A percentile compares a stretch with the other conserved stretches of the same genome.
Conservation (phyloP, 2,113 vertebrate species). For the Nibea coibor region DNA sequence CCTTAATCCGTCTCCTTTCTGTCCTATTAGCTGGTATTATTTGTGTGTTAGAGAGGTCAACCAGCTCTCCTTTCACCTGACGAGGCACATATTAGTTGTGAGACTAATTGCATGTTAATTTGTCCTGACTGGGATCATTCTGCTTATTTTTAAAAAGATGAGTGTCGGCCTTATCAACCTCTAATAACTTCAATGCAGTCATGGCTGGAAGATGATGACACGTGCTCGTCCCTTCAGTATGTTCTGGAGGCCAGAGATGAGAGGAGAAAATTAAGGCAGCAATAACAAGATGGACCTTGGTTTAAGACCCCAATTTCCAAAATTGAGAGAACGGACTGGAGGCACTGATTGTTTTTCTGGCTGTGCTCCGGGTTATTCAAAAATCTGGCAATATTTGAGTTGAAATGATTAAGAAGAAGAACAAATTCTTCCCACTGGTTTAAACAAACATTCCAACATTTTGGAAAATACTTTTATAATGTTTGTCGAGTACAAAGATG, state of each 20-base stretch:
- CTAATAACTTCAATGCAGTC: neutral
- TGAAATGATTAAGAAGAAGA: neutral
- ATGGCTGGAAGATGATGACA: constrained; percentile 3
- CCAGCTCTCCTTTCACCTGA: constrained; percentile 17
- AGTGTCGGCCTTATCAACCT: neutral
- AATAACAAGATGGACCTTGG: neutral
- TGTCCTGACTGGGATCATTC: neutral
- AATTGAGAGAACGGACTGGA: neutral
- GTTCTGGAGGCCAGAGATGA: constrained; percentile 3
- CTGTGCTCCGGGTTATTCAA: neutral
- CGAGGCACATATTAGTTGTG: neutral
- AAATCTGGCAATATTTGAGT: neutral
- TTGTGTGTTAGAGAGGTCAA: constrained; percentile 7
- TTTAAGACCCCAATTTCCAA: constrained; percentile 21
- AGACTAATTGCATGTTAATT: constrained; percentile 21
- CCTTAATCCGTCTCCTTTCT: neutral
- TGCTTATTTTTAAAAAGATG: neutral
- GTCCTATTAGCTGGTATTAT: constrained; percentile 27
- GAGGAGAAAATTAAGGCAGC: constrained; percentile 16
- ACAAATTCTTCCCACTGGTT: no score
- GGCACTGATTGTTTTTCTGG: neutral
- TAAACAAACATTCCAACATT: neutral
- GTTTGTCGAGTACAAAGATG: neutral
- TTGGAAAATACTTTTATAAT: neutral
- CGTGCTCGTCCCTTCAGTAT: neutral